Conservation (phyloP, 2,888 invertebrate genomes). For the Apodemia duryi region DNA sequence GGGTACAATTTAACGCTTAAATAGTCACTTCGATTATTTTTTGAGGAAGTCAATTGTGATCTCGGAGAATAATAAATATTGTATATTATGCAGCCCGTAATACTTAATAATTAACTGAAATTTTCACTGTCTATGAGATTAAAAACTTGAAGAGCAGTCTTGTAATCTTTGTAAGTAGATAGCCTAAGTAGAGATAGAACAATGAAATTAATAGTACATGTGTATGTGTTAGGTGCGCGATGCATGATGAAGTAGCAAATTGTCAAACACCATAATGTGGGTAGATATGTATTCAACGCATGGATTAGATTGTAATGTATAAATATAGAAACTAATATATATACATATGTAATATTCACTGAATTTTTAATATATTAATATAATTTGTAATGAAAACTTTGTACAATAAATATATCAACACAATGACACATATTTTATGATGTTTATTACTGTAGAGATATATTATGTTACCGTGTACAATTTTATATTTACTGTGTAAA, state of each 20-base stretch:
- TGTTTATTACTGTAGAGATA: neutral
- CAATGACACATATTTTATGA: neutral
- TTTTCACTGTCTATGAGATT: slow-evolving; percentile 24
- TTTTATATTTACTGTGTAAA: no score
- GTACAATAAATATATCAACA: no score
- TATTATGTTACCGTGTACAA: neutral
- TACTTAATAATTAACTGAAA: slow-evolving; percentile 16
- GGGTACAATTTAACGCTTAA: slow-evolving; percentile 25
- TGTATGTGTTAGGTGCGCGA: slow-evolving; percentile 59
- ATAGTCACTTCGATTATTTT: neutral
- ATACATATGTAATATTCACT: neutral
- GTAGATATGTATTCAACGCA: slow-evolving; percentile 47
- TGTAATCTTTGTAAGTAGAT: slow-evolving; percentile 38
- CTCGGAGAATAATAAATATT: neutral
- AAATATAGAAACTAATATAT: slow-evolving; percentile 21
- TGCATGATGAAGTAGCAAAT: slow-evolving; percentile 61
- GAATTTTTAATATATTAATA: no score
- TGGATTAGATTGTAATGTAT: slow-evolving; percentile 30
- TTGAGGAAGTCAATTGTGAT: neutral
- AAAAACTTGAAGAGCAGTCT: slow-evolving; percentile 41
- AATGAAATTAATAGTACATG: slow-evolving; percentile 42
- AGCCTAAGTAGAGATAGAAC: slow-evolving; percentile 54
- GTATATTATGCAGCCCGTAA: slow-evolving; percentile 28
- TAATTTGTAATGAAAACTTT: no score
- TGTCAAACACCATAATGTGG: slow-evolving; percentile 37